Conservation (phyloP, 2,888 invertebrate genomes). For the Aelia acuminata region DNA sequence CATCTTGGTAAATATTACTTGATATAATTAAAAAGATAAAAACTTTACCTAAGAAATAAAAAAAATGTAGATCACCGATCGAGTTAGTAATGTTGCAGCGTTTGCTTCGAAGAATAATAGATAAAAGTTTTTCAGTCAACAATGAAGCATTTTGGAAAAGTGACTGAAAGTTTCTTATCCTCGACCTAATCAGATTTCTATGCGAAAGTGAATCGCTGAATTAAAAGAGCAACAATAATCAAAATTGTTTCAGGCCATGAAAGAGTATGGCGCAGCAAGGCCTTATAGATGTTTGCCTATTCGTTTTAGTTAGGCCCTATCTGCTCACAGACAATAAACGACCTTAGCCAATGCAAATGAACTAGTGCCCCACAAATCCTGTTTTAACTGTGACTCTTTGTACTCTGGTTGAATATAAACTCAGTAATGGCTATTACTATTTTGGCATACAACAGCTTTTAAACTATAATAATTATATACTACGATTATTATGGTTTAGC, state of each 20-base stretch:
- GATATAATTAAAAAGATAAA: too few species aligned
- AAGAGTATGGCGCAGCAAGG: background rate
- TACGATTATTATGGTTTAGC: too few species aligned
- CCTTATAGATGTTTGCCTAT: background rate
- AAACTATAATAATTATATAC: too few species aligned
- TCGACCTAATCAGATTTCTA: background rate
- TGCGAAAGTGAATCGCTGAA: too few species aligned
- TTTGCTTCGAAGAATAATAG: too few species aligned
- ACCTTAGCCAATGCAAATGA: conserved; percentile 24
- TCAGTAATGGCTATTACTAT: background rate
- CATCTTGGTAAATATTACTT: too few species aligned
- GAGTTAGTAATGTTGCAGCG: too few species aligned
- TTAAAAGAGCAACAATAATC: background rate
- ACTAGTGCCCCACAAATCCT: background rate
- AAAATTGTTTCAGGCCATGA: background rate
- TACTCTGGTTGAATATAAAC: background rate
- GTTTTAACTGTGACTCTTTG: background rate
- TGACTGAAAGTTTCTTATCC: background rate
- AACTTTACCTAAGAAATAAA: too few species aligned
- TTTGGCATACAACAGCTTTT: too few species aligned
- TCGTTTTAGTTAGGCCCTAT: background rate
- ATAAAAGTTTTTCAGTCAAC: too few species aligned
- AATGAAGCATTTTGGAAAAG: too few species aligned
- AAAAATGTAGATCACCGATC: too few species aligned
- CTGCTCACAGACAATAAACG: conserved; percentile 9